Conservation (phyloP, 1,140 invertebrate species). For the Drosophila lini region DNA sequence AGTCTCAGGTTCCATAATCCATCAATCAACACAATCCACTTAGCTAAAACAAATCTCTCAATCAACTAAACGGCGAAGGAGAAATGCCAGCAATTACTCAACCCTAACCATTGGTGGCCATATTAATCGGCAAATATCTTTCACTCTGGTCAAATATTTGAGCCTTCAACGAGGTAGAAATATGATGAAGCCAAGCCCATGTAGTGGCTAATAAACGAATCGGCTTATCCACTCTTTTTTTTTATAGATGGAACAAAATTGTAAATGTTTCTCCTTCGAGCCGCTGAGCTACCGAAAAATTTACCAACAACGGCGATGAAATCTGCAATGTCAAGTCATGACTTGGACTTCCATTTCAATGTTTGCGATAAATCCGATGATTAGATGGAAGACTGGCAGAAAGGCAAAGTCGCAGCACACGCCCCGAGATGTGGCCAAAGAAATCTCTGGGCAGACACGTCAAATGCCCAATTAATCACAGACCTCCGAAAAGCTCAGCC, state of each 20-base stretch:
- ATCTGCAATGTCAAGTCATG: conserved; percentile 55
- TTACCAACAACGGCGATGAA: conserved; percentile 11
- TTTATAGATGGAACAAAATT: conserved; percentile 39
- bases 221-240: conserved; percentile 28
- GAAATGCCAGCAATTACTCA: conserved; percentile 22
- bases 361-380: conserved; percentile 76
- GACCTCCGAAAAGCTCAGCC: conserved; percentile 25
- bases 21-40: conserved; percentile 37
- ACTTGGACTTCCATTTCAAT: conserved; percentile 74
- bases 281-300: conserved; percentile 54
- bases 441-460: conserved; percentile 64
- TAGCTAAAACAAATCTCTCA: conserved; percentile 35
- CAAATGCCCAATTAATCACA: conserved; percentile 76
- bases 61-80: conserved; percentile 32
- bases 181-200: conserved; percentile 30
- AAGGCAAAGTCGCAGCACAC: conserved; percentile 61
- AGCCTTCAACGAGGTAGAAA: conserved; percentile 25
- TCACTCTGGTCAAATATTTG: conserved; percentile 64
- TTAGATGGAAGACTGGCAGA: conserved; percentile 52
- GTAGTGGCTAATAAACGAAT: conserved; percentile 28
- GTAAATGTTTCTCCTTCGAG: conserved; percentile 26
- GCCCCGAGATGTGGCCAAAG: conserved; percentile 57
- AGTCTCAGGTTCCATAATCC: conserved; percentile 11
- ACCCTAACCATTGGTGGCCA: conserved; percentile 15
- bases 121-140: conserved; percentile 49